Base-by-base conservation (phyloP, 2,888 invertebrate genomes). In the Cephalotes varians region DNA sequence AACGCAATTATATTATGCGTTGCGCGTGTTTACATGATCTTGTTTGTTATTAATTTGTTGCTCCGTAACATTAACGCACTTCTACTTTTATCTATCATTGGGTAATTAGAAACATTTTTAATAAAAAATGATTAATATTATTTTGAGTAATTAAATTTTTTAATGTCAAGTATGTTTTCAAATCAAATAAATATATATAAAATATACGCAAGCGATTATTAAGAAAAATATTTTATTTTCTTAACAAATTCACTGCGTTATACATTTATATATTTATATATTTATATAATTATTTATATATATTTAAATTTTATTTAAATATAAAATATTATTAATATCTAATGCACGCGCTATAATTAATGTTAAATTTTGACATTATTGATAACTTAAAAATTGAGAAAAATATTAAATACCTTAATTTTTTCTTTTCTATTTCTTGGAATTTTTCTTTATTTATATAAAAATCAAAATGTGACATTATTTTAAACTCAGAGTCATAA, bases 41-140 rank as follows among this genome's bases (percentile, higher is more conserved):
- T 64, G 25, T 64, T 74, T 74, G 25, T 74, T 1, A 25, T 64
- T 74, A 64, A 74, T 74, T 74, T 34, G 12, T 28, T 47, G 18
- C 18, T 60, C 7, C 6, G 44, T 15, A 5, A 21, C 31, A 28
- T 44, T 58, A 51, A 31, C 1, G 31, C 7, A 12, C 0, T 18
- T 10, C 28, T 44, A 18, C 10, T 73, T 73, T 72, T 44, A 9
- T 44, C 18, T 15, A 3, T 21, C n/a, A 5, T 6, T 5, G 25
- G n/a, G n/a, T 25, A 25, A 21, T 21, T 25, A 25, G 7, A 25
- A 51, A 51, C 9, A 40, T 25, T 54, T 40, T 37, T 67, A 4
- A 37, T 21, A 18, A 1, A 28, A 25, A 15, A 12, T 25, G 15
- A 21, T 47, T 21, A 64, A 9, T 12, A 49, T 18, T 25, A 28